These are phyloP conservation scores for Ctenopoma multispine DNA, from an alignment of 2,797 vertebrate genomes.

Conservation along the genomic window DNA sequence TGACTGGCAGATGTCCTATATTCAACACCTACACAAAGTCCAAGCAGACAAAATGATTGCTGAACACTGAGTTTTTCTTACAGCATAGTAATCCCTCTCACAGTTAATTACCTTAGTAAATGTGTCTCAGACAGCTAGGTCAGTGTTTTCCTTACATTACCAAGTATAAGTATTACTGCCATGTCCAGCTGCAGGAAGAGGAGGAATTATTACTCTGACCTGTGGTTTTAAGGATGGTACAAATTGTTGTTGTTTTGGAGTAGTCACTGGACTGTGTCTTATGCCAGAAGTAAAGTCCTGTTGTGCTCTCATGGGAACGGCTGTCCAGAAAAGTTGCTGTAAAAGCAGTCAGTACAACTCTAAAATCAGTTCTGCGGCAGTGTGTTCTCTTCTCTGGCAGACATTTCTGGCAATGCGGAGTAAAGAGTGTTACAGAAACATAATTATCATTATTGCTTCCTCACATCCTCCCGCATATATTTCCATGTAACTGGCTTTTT, in stretches of 20 bases:
- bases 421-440: background rate
- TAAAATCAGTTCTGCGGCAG: slow-evolving; percentile 5
- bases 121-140: slow-evolving; percentile 8
- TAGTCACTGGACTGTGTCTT: slow-evolving; percentile 7
- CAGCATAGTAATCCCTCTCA: slow-evolving; percentile 29
- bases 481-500: background rate
- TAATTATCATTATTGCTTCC: too few relatives aligned
- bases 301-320: background rate
- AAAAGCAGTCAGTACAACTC: background rate
- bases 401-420: background rate
- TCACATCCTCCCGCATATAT: background rate
- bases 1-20: slow-evolving; percentile 47
- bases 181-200: background rate
- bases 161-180: background rate
- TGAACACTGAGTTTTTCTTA: slow-evolving; percentile 31
- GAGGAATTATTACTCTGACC: slow-evolving; percentile 5
- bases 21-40: slow-evolving; percentile 49
- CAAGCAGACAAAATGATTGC: slow-evolving; percentile 9
- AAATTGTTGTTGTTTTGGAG: slow-evolving; percentile 1
- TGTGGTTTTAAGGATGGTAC: background rate
- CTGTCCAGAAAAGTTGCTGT: slow-evolving; percentile 13
- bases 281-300: background rate
- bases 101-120: slow-evolving; percentile 46
- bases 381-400: background rate
- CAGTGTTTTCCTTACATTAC: background rate